These are phyloP conservation scores for Drosophila pallidifrons DNA, from an alignment of 1,140 invertebrate genomes.

Conservation along the genomic window DNA sequence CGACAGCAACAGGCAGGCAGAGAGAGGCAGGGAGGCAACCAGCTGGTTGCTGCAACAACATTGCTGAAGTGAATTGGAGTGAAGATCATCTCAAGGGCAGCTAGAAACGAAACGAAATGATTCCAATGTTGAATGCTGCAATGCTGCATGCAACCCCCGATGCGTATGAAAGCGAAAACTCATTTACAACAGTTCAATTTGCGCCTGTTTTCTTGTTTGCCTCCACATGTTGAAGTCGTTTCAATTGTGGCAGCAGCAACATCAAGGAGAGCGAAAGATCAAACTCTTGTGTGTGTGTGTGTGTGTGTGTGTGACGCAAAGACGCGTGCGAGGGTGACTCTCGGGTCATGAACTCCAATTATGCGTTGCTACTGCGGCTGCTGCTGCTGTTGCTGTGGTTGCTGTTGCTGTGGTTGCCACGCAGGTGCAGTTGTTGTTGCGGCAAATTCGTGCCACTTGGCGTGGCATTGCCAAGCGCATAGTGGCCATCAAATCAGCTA, in stretches of 20 bases:
- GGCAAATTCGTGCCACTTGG: conserved; percentile 13
- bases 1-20: neutral
- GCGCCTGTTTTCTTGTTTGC: conserved; percentile 12
- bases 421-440: conserved; percentile 14
- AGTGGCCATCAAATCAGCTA: conserved; percentile 69
- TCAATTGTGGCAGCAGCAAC: conserved; percentile 35
- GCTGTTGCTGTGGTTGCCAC: neutral
- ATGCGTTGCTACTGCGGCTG: conserved; percentile 46
- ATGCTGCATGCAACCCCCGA: conserved; percentile 3
- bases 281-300: neutral
- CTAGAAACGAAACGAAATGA: conserved; percentile 12
- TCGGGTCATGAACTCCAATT: conserved; percentile 81
- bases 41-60: neutral
- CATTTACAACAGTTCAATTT: conserved; percentile 56
- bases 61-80: conserved; percentile 13
- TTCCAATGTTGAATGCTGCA: conserved; percentile 3
- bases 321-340: conserved; percentile 51
- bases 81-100: conserved; percentile 44
- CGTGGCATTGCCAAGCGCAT: conserved; percentile 38
- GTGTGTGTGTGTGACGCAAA: conserved; percentile 7
- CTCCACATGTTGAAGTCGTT: conserved; percentile 42
- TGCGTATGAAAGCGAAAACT: conserved; percentile 36
- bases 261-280: conserved; percentile 36
- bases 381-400: conserved; percentile 36
- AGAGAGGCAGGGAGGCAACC: neutral